Base-by-base conservation (phyloP, 2,888 invertebrate species). In the Watsonalla binaria region DNA sequence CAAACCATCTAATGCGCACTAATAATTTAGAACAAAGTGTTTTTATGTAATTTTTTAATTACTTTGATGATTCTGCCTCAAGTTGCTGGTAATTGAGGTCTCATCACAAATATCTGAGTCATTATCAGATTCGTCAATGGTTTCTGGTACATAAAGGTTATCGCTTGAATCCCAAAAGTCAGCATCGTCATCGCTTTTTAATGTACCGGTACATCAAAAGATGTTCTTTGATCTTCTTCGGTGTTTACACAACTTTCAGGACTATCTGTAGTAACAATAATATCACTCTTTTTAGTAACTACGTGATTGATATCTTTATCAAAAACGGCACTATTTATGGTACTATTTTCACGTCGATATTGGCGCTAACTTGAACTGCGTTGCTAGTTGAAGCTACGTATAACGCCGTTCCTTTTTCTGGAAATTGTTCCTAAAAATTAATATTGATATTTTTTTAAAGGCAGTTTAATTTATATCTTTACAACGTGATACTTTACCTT, bases 371-470 rank as follows among this genome's bases (percentile, higher is more conserved):
- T 48, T 53, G 45, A 53, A 53, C 49, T 48, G 49, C 48, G 45
- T 53, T 53, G 49, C 45, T 48, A 48, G 53, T 53, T 48, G 53
- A 53, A 53, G 49, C 52, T 52, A 52, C 35, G 47, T 45, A 47
- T 53, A 48, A 42, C 48, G 53, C 53, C 48, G 53, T 48, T 48
- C 48, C 48, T 45, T 53, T 53, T 48, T 53, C 53, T 53, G 48
- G n/a, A 48, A 53, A 53, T 48, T 53, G 42, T 48, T 53, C 53
- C 53, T 53, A 53, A 53, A 52, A 53, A 53, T 39, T 33, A 52
- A 34, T 46, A 35, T 35, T 6, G 35, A 35, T 42, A 52, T n/a
- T 45, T 46, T 52, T 46, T 34, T 35, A 52, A 46, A 11, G 35
- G 46, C 47, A 53, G 34, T 48, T 53, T 47, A 42, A 48, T 53